phyloP scores from a whole-genome alignment of 2,797 vertebrate species.

The Catostomus latipinnis region DNA sequence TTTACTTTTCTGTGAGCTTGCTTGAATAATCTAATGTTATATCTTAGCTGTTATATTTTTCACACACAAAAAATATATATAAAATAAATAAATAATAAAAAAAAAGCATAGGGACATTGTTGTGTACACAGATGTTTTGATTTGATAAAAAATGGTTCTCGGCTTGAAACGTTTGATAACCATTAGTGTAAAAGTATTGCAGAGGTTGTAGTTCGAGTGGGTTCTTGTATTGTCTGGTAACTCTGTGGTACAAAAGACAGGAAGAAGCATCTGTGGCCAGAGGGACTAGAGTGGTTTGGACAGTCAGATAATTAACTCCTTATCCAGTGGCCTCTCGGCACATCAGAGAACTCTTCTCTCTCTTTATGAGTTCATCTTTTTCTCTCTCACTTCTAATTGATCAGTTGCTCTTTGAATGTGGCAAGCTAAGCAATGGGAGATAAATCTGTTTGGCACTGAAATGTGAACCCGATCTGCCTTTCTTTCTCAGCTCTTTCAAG shows the following conservation, averaged over 20 bases:
- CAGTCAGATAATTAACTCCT: slow-evolving; percentile 73
- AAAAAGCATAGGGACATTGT: too few relatives aligned
- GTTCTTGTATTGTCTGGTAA: slow-evolving; percentile 9
- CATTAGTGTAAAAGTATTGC: not conserved
- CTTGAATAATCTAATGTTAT: too few relatives aligned
- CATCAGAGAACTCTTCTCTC: slow-evolving; percentile 52
- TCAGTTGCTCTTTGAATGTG: slow-evolving; percentile 64
- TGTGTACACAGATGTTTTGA: too few relatives aligned
- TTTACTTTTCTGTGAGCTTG: too few relatives aligned
- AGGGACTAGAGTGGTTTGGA: slow-evolving; percentile 62
- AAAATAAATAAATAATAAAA: too few relatives aligned
- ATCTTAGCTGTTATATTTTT: too few relatives aligned
- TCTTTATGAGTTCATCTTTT: slow-evolving; percentile 5
- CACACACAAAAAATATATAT: too few relatives aligned
- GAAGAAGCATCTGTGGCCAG: not conserved
- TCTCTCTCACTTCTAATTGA: slow-evolving; percentile 62
- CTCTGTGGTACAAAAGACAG: slow-evolving; percentile 1
- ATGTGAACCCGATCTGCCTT: slow-evolving; percentile 29
- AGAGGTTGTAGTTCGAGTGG: not conserved
- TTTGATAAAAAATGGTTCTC: too few relatives aligned
- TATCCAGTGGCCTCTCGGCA: slow-evolving; percentile 65
- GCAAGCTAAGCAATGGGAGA: slow-evolving; percentile 65
- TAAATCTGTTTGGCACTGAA: slow-evolving; percentile 63
- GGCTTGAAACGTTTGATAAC: too few relatives aligned
- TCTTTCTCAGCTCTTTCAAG: slow-evolving; percentile 23